Evolutionary conservation across 1,140 invertebrate species (phyloP), one percentile per base, ranked within the genome.

Genomic region (Agrypnia vestita): DNA sequence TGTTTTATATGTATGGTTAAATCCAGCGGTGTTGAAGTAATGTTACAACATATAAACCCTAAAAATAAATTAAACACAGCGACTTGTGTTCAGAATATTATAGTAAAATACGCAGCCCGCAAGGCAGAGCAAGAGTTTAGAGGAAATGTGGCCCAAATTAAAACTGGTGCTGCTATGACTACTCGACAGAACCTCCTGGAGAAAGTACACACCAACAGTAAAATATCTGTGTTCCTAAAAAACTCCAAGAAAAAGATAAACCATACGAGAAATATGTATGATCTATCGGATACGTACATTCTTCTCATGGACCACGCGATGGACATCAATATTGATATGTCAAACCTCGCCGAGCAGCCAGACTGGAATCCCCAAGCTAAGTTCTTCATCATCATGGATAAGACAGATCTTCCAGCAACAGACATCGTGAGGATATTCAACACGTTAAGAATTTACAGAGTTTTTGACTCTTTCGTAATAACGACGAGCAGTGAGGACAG

Each of bases 381-480:
- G 10, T 59, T 59, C 17, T 59, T 59, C 15, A 59, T 59, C 3
- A 17, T 59, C 21, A 21, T 59, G 3, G 55, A 59, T 21, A 3
- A 59, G 1, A 9, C 15, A 11, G 55, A 59, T 21, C 9, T 19
- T 10, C 55, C 15, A 10, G 55, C 17, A 21, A 15, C 55, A 4
- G 55, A 59, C 17, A 21, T 59, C 21, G 17, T 59, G 12, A 59
- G 17, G 55, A 21, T 59, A 59, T 59, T 59, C 15, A 59, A 59
- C 21, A 21, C 15, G 9, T 21, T 59, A 11, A 59, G 55, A 13
- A 59, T 19, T 11, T 59, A 59, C 17, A 59, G 17, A 59, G 55
- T 59, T 1, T 59, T 59, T 6, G 55, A 59, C 21, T 59, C 55
- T 8, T 59, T 19, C 7, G 15, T 59, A 11, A 59, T 59, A 9